These are phyloP conservation scores for Oncorhynchus keta DNA, from an alignment of 2,113 vertebrate species.

Conservation along the genomic window DNA sequence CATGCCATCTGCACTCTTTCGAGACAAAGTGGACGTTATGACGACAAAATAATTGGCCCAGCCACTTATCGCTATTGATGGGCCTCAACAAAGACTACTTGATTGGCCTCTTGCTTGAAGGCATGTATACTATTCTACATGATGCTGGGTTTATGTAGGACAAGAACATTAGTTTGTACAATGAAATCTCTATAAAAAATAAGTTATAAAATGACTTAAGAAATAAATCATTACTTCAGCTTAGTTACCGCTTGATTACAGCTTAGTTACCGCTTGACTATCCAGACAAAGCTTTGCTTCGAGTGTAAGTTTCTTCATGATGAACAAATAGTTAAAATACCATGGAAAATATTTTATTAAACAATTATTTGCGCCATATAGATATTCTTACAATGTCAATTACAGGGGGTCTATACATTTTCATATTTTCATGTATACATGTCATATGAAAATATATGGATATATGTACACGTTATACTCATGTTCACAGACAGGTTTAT, in stretches of 20 bases:
- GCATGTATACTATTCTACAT: not conserved
- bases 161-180: not conserved
- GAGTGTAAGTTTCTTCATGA: not conserved
- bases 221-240: not conserved
- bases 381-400: constrained; percentile 45
- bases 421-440: constrained; percentile 18
- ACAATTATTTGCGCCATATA: constrained; percentile 48
- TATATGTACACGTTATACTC: constrained; percentile 26
- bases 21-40: constrained; percentile 1
- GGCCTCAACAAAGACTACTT: constrained; percentile 31
- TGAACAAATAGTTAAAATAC: not conserved
- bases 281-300: not conserved
- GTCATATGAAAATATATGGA: constrained; percentile 65
- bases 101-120: not conserved
- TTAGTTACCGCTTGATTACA: too few relatives aligned
- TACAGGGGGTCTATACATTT: constrained; percentile 22
- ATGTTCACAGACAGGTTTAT: constrained; percentile 63
- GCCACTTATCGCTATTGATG: constrained; percentile 8
- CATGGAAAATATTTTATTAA: constrained; percentile 54
- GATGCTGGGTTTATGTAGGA: not conserved
- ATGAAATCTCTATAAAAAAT: not conserved
- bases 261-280: not conserved
- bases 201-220: not conserved
- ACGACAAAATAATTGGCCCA: constrained; percentile 12
- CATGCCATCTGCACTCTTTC: constrained; percentile 3